phyloP scores from a whole-genome alignment of 2,113 vertebrate genomes.

The Orientallactaga bullata region DNA sequence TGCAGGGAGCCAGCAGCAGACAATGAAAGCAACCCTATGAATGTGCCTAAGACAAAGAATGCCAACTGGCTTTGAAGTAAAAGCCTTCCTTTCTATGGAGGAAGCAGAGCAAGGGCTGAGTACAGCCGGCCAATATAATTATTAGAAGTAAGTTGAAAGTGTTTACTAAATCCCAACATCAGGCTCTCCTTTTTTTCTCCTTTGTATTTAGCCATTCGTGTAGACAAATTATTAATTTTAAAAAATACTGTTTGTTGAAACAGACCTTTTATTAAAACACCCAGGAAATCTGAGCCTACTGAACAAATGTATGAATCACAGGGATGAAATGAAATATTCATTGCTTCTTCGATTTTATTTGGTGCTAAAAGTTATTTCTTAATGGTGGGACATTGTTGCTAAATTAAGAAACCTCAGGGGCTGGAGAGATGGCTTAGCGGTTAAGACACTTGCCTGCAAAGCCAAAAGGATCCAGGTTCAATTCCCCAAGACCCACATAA shows the following conservation, averaged over 20 bases:
- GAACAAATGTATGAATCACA: slow-evolving; percentile 22
- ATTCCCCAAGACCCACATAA: no score
- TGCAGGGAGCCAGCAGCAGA: not conserved
- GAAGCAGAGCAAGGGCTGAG: not conserved
- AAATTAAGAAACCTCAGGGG: slow-evolving; percentile 49
- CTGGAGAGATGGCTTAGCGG: no score
- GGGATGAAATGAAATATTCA: slow-evolving; percentile 10
- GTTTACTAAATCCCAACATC: not conserved
- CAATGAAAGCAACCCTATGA: slow-evolving; percentile 23
- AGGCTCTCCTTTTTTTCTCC: no score
- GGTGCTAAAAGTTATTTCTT: slow-evolving; percentile 14
- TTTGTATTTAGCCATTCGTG: not conserved
- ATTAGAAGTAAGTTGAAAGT: not conserved
- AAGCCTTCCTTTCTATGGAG: not conserved
- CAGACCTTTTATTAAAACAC: slow-evolving; percentile 59
- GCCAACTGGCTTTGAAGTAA: not conserved
- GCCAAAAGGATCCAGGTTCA: no score
- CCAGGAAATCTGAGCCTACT: slow-evolving; percentile 38
- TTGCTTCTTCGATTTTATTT: slow-evolving; percentile 46
- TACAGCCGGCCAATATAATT: not conserved
- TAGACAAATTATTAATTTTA: slow-evolving; percentile 40
- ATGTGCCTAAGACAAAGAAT: slow-evolving; percentile 13
- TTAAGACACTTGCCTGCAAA: no score
- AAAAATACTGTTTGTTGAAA: not conserved
- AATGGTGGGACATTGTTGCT: slow-evolving; percentile 36